Percentiles rank a stretch among this genome's conserved stretches.
Evolutionary conservation across 2,888 invertebrate species (phyloP).

Genomic region (Apantesis nais): DNA sequence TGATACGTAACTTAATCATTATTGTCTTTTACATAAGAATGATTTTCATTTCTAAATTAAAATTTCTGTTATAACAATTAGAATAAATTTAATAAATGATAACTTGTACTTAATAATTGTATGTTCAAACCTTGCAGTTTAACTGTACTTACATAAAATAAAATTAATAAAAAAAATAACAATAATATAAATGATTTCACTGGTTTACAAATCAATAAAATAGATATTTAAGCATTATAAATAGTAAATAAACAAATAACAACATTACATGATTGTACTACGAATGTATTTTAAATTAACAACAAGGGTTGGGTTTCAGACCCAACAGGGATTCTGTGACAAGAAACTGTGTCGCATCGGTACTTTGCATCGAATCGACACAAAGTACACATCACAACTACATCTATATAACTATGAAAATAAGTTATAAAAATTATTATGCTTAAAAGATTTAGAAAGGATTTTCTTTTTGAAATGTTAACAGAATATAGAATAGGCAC

Average conservation of each 20-base stretch:
- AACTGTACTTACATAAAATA: background rate
- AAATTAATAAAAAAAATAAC: background rate
- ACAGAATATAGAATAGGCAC: too few species aligned
- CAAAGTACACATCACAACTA: background rate
- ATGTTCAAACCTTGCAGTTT: background rate
- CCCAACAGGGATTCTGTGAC: background rate
- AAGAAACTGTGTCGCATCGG: background rate
- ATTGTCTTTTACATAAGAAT: background rate
- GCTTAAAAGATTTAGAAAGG: background rate
- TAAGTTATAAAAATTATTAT: background rate
- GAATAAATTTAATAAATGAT: background rate
- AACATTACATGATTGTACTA: background rate
- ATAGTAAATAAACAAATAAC: background rate
- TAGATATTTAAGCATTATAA: background rate
- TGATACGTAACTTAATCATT: background rate
- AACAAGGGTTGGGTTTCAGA: background rate
- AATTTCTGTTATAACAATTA: background rate
- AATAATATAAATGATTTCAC: background rate
- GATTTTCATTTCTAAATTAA: background rate
- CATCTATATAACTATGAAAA: background rate
- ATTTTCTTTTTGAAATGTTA: too few species aligned
- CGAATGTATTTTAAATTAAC: too few species aligned
- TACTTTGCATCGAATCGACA: background rate
- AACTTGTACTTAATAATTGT: background rate
- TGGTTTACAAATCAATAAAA: background rate